Evolutionary conservation across 2,888 invertebrate genomes (phyloP), one percentile per base, ranked within the genome.

Genomic region (Invenusta paracnida): DNA sequence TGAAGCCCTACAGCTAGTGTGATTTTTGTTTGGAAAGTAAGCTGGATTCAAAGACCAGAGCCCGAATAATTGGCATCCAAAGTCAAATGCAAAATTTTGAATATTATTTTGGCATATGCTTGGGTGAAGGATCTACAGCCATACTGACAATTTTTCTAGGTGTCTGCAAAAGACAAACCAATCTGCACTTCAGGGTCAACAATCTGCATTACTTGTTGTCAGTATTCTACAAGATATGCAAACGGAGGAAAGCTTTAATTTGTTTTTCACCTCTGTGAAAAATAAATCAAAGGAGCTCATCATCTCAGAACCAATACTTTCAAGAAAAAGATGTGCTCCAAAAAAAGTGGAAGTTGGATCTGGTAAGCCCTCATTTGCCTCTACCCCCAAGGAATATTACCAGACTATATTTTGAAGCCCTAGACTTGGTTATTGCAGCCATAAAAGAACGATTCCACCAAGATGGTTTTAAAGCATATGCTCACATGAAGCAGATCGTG

Each of bases 281-380:
- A 73, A 23, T 73, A 73, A 73, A 73, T 73, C 73, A 73, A 73
- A 73, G 73, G 73, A 73, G 73, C 73, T 73, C 73, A 73, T 13
- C 73, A 73, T 73, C 73, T 73, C 73, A 73, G 73, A 73, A 73
- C 73, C 73, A 73, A 25, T 73, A 73, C 25, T 23, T 73, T 23
- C 73, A 73, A 73, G 73, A 73, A 73, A 73, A 73, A 23, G 17
- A 73, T 73, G 73, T 73, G 27, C 73, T 73, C 73, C 73, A 13
- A 73, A 73, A 73, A 73, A 73, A 73, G 73, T 73, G 73, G 73
- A 73, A 73, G 73, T 73, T 25, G 73, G 73, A 73, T 73, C 73
- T 73, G 73, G 73, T 73, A 25, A 73, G 73, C 73, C 73, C 73
- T 73, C 73, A 73, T 73, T 73, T 73, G 73, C 73, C 27, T 73